Evolutionary conservation across 2,797 vertebrate genomes (phyloP).

Genomic region (Rhinophrynus dorsalis): DNA sequence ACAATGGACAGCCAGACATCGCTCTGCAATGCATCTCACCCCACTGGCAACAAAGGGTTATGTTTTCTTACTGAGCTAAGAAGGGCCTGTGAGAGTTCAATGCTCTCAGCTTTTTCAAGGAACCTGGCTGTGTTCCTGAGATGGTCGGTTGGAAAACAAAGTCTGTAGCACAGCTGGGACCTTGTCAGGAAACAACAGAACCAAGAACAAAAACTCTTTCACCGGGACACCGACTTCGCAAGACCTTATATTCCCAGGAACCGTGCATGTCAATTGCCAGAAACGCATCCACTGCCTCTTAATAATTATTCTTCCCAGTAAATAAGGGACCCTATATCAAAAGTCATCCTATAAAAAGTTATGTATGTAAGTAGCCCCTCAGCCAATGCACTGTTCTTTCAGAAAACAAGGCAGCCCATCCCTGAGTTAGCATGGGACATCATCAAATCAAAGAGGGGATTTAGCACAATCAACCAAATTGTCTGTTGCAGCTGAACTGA

Average conservation of each 20-base stretch:
- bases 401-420: conserved; percentile 23
- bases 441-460: conserved; percentile 49
- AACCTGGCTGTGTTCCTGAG: conserved; percentile 42
- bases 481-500: conserved; percentile 51
- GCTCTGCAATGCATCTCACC: no score
- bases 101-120: background rate
- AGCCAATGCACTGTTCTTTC: conserved; percentile 28
- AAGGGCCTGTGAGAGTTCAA: conserved; percentile 4
- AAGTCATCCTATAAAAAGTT: conserved; percentile 20
- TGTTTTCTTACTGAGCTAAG: conserved; percentile 17
- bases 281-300: conserved; percentile 15
- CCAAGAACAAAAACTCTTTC: conserved; percentile 46
- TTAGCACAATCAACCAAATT: conserved; percentile 50
- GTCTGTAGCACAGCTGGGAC: conserved; percentile 46
- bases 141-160: conserved; percentile 42
- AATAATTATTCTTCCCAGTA: conserved; percentile 33
- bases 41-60: background rate
- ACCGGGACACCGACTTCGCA: conserved; percentile 30
- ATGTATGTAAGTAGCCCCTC: conserved; percentile 15
- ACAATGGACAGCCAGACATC: no score
- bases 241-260: conserved; percentile 45
- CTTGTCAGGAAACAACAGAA: conserved; percentile 43
- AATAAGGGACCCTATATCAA: conserved; percentile 25
- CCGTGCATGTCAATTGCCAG: conserved; percentile 43
- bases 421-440: conserved; percentile 44